Evolutionary conservation across 2,888 invertebrate species (phyloP).

Genomic region (Ochropleura leucogaster): DNA sequence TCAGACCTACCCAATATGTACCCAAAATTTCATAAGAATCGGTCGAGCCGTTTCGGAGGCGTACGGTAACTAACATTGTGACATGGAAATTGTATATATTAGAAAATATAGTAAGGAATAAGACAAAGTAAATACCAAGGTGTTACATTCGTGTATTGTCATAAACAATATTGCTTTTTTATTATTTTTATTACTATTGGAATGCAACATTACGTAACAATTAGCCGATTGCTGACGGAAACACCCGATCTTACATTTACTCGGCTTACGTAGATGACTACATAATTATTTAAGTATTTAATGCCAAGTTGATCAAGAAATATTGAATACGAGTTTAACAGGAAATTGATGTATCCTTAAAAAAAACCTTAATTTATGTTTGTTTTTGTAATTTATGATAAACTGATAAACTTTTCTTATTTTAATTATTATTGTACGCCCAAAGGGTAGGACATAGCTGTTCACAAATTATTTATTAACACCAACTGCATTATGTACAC

Average conservation of each 20-base stretch:
- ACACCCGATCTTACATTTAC: slow-evolving; percentile 17
- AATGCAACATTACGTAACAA: slow-evolving; percentile 4
- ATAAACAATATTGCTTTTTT: background rate
- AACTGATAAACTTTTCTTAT: no score
- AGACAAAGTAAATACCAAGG: no score
- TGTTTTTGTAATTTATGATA: slow-evolving; percentile 12
- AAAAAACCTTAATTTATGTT: background rate
- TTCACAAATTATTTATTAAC: no score
- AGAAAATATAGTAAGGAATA: no score
- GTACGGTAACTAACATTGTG: no score
- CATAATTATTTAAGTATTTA: slow-evolving; percentile 10
- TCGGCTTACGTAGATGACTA: background rate
- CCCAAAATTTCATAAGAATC: no score
- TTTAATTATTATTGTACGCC: no score
- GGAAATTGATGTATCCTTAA: slow-evolving; percentile 7
- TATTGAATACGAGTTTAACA: slow-evolving; percentile 7
- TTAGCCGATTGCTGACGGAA: slow-evolving; percentile 24
- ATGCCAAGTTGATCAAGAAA: slow-evolving; percentile 9
- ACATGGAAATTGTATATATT: no score
- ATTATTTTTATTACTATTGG: background rate
- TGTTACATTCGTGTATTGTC: background rate
- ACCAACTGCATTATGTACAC: no score
- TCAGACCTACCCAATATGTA: no score
- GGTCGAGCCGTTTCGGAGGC: no score
- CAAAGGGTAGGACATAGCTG: no score